Base-by-base conservation (phyloP, 2,113 vertebrate genomes). In the Nothocercus nigrocapillus region DNA sequence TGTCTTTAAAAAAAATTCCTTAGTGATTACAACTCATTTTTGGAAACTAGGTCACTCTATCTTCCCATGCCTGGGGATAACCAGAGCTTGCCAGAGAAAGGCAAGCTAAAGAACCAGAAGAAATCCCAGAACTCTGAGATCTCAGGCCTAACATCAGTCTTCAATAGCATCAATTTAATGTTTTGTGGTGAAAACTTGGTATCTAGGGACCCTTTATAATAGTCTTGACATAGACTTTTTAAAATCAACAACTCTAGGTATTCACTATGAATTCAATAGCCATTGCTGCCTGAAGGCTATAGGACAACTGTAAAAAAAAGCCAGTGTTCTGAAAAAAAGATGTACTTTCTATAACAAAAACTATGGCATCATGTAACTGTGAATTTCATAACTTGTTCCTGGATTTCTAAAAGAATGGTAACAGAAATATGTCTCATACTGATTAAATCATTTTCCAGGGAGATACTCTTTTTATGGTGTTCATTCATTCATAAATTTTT, bases 11-110 rank as follows among this genome's bases (percentile, higher is more conserved):
- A 36, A n/a, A 36, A 73, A 69, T 21, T 94, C 84, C 87, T 95
- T 66, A 51, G 83, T 69, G 94, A 92, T 91, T 96, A 54, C 62
- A 92, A 74, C 44, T 96, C 64, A 70, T 95, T 97, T 95, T 92
- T 95, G 94, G 38, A 96, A 97, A 96, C 68, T 95, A 69, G 94
- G 90, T 97, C 94, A 93, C 93, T 93, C 76, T 83, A 47, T 86
- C 86, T 96, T 91, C 62, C 53, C 44, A 30, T 91, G 88, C 84
- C 94, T 86, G 80, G 92, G 82, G 91, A 95, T 96, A 96, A 84
- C 47, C 89, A 90, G 90, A n/a, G n/a, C n/a, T n/a, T n/a, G n/a
- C n/a, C 97, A 96, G 95, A 95, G 44, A 58, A 51, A 84, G 32
- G 28, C 88, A 93, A 76, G 45, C 88, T 81, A 61, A 92, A 76